A percentile compares a stretch with the other conserved stretches of the same genome.
phyloP scores from a whole-genome alignment of 2,113 vertebrate genomes.

The Thryonomys swinderianus region DNA sequence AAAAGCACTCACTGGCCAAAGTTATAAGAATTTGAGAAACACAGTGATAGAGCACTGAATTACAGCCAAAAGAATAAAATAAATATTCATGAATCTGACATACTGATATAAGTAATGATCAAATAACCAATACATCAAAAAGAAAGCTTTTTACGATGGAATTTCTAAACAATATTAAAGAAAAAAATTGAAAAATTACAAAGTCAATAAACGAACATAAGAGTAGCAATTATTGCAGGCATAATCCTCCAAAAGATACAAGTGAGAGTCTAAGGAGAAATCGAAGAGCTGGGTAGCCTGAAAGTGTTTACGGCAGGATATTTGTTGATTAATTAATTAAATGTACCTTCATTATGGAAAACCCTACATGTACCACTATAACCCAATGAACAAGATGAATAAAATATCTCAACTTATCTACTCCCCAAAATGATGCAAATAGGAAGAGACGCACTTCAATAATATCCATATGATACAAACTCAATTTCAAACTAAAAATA shows the following conservation, averaged over 20 bases:
- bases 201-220: background rate
- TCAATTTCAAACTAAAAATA: background rate
- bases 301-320: background rate
- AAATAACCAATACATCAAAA: background rate
- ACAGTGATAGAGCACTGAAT: background rate
- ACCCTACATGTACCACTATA: background rate
- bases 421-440: background rate
- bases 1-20: background rate
- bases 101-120: background rate
- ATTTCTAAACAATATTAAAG: background rate
- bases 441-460: background rate
- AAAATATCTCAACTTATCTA: fast-evolving
- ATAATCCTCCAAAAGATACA: background rate
- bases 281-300: background rate
- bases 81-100: background rate
- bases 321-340: background rate
- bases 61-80: background rate
- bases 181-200: background rate
- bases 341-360: background rate
- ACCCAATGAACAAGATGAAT: background rate
- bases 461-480: background rate
- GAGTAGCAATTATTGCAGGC: background rate
- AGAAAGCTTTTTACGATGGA: background rate
- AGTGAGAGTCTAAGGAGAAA: background rate
- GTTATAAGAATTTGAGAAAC: background rate